These are phyloP conservation scores for Pitta sordida DNA, from an alignment of 2,113 vertebrate species.

Conservation along the genomic window DNA sequence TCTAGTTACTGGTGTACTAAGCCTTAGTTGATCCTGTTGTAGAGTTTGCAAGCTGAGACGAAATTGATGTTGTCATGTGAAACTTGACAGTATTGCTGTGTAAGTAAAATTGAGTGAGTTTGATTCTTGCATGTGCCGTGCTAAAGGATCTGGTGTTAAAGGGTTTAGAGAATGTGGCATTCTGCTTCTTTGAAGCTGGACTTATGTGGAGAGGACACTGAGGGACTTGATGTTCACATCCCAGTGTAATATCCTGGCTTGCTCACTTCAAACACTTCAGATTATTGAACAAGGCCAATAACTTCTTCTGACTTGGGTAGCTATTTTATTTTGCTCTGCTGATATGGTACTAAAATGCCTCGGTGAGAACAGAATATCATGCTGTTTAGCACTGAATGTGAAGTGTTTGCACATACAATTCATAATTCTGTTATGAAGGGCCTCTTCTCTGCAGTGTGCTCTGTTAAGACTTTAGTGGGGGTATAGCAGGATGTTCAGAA, in stretches of 20 bases:
- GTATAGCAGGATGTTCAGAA: neutral
- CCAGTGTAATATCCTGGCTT: neutral
- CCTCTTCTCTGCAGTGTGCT: neutral
- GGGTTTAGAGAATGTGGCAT: neutral
- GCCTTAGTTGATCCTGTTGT: neutral
- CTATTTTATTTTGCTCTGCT: neutral
- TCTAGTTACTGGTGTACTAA: neutral
- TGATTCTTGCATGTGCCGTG: fast-evolving
- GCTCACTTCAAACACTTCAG: neutral
- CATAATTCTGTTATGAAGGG: neutral
- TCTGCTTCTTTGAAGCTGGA: neutral
- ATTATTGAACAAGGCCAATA: neutral
- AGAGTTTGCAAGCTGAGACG: neutral
- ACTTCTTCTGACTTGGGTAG: neutral
- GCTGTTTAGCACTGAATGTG: neutral
- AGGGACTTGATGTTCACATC: neutral
- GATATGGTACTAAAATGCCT: neutral
- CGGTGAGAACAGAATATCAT: neutral
- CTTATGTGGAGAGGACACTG: neutral
- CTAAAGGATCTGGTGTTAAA: neutral
- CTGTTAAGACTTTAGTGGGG: neutral
- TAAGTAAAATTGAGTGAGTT: neutral
- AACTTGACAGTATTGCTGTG: neutral
- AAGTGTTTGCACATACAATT: neutral
- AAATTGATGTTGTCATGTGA: neutral